Base-by-base conservation (phyloP, 2,888 invertebrate genomes). In the Campoplex capitator region DNA sequence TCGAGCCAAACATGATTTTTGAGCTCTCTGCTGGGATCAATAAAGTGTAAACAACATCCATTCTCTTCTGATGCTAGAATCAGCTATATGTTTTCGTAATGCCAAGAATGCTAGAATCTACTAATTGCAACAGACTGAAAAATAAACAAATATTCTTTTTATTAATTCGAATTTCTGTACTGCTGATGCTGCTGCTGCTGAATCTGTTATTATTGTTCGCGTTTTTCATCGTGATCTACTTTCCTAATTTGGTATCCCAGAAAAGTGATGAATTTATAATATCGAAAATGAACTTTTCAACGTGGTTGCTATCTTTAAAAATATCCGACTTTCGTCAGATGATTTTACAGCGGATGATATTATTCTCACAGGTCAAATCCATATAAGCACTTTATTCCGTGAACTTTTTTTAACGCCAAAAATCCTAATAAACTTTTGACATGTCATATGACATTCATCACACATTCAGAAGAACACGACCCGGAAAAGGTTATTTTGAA, bases 1-100 rank as follows among this genome's bases (percentile, higher is more conserved):
- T 23, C 74, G 54, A 32, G 58, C 62, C 70, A 51, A 54, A 75
- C 28, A 23, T 38, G 78, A 32, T 32, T 62, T 35, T 42, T 32
- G 32, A 28, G 16, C 35, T 58, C 32, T 8, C 32, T 16, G 16
- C 32, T 62, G 62, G 16, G 13, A 13, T 11, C 11, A 45, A 45
- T 45, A 45, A 45, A 45, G 2, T 45, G 0, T 2, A 45, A 9
- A 51, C 3, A 16, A 48, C 3, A 16, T 51, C 18, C 51, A 51
- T 18, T 18, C 1, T 18, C 18, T 45, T 45, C 11, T 45, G 18
- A 51, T 6, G 6, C 6, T 51, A 1, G 7, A 51, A 18, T 51
- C 18, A 38, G 38, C 3, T 38, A 23, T 23, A 23, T 23, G 23
- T 51, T 51, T n/a, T 45, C 11, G 13, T 45, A n/a, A n/a, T 6